phyloP scores from a whole-genome alignment of 2,888 invertebrate genomes.

The Aphodius sticticus region DNA sequence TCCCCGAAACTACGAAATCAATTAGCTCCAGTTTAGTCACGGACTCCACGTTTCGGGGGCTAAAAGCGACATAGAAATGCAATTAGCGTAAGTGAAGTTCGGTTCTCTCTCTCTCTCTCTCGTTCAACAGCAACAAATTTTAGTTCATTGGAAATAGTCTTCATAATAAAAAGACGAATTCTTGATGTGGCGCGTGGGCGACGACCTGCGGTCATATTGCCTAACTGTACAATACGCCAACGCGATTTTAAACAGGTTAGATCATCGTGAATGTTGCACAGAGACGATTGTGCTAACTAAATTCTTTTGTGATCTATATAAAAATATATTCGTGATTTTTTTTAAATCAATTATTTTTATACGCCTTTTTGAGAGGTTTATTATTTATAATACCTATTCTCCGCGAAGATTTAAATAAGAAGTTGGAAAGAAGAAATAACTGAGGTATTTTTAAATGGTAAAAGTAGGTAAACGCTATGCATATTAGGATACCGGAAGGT shows the following conservation, averaged over 20 bases:
- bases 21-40: background rate
- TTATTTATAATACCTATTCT: too few species aligned
- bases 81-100: constrained; percentile 4
- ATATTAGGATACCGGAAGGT: background rate
- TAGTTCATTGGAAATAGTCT: background rate
- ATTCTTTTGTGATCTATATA: background rate
- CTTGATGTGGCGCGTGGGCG: background rate
- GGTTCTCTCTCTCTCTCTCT: background rate
- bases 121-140: background rate
- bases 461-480: background rate
- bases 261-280: background rate
- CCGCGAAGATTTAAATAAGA: too few species aligned
- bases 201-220: background rate
- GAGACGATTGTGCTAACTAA: background rate
- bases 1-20: background rate
- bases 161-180: background rate
- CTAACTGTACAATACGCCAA: background rate
- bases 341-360: too few species aligned
- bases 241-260: background rate
- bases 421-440: too few species aligned
- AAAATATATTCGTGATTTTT: too few species aligned
- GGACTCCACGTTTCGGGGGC: background rate
- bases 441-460: background rate
- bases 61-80: constrained; percentile 4
- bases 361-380: too few species aligned